These are phyloP conservation scores for Rhinopomastus cyanomelas DNA, from an alignment of 2,113 vertebrate species.

Conservation along the genomic window DNA sequence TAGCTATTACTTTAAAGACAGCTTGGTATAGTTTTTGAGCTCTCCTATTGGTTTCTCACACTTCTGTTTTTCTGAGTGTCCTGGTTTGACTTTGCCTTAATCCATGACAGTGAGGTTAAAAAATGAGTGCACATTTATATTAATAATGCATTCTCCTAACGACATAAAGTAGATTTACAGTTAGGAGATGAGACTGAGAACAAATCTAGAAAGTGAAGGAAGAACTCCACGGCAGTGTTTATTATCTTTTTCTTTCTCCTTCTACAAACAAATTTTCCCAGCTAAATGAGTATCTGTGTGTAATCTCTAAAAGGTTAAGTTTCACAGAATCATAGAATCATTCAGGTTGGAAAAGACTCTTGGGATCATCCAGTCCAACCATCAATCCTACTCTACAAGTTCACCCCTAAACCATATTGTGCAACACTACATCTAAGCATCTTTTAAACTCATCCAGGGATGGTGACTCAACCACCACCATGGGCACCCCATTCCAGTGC, in stretches of 20 bases:
- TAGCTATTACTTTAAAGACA: neutral
- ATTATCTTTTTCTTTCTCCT: neutral
- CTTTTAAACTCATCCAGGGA: too few relatives aligned
- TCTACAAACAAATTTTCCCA: slow-evolving; percentile 17
- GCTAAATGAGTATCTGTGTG: neutral
- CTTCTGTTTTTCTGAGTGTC: neutral
- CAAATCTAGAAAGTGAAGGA: neutral
- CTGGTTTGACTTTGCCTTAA: too few relatives aligned
- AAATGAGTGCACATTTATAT: neutral
- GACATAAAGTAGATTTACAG: neutral
- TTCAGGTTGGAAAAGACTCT: too few relatives aligned
- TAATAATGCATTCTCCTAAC: neutral
- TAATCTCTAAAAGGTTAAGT: neutral
- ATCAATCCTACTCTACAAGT: too few relatives aligned
- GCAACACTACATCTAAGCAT: too few relatives aligned
- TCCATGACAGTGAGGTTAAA: neutral
- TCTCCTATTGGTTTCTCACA: neutral
- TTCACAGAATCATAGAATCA: too few relatives aligned
- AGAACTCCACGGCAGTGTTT: neutral
- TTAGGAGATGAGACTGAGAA: neutral
- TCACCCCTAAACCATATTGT: too few relatives aligned
- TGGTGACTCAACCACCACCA: too few relatives aligned
- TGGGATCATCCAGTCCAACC: too few relatives aligned
- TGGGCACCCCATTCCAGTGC: too few relatives aligned
- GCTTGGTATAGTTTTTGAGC: neutral